phyloP scores from a whole-genome alignment of 2,888 invertebrate species.

The Sarcophaga carnaria region DNA sequence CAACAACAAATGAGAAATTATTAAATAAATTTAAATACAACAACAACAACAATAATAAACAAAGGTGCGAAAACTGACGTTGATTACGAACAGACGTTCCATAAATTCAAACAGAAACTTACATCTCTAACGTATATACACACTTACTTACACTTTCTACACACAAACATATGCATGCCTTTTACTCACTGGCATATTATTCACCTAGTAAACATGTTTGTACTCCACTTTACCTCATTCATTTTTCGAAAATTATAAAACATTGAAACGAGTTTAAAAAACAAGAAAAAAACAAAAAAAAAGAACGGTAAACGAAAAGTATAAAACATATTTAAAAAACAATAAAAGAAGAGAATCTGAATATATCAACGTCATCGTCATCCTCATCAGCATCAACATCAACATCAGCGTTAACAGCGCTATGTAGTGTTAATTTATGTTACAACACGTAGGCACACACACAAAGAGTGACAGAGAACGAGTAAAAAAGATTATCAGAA shows the following conservation, averaged over 20 bases:
- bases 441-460: slow-evolving; percentile 39
- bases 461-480: background rate
- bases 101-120: too few relatives aligned
- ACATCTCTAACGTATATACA: background rate
- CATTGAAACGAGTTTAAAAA: slow-evolving; percentile 10
- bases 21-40: slow-evolving; percentile 11
- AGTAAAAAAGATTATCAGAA: too few relatives aligned
- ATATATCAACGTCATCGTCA: slow-evolving; percentile 35
- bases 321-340: background rate
- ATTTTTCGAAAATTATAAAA: too few relatives aligned
- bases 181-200: background rate
- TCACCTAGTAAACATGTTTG: too few relatives aligned
- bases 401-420: slow-evolving; percentile 25
- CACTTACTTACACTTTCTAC: background rate
- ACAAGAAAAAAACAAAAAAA: slow-evolving; percentile 4
- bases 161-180: background rate
- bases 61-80: slow-evolving; percentile 14
- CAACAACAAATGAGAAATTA: background rate
- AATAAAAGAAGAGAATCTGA: slow-evolving; percentile 26
- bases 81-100: slow-evolving; percentile 2
- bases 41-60: slow-evolving; percentile 7
- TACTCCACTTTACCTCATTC: too few relatives aligned
- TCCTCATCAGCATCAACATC: slow-evolving; percentile 25
- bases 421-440: slow-evolving; percentile 62
- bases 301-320: background rate